phyloP scores from a whole-genome alignment of 2,113 vertebrate genomes.

The Sclerurus mexicanus region DNA sequence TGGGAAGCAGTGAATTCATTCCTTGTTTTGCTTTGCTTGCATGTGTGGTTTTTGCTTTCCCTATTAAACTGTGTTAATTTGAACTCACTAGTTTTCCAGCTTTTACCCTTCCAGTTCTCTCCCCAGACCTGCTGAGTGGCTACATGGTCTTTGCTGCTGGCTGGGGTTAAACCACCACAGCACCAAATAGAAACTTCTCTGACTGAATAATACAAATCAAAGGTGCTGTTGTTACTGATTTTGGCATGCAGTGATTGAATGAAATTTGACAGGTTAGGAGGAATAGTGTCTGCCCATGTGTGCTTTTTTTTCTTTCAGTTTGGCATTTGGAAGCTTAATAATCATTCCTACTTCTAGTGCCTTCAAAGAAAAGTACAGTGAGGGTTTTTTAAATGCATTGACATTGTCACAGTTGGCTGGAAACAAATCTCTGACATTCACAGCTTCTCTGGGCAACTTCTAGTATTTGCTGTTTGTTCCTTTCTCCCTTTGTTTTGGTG shows the following conservation, averaged over 20 bases:
- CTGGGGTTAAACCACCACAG: not conserved
- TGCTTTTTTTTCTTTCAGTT: not conserved
- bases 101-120: not conserved
- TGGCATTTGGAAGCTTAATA: not conserved
- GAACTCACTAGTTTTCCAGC: not conserved
- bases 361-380: not conserved
- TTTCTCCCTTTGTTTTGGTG: not conserved
- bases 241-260: not conserved
- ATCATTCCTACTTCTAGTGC: not conserved
- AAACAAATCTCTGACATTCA: not conserved
- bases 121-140: not conserved
- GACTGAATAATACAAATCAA: not conserved
- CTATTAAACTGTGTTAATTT: not conserved
- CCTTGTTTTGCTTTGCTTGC: not conserved
- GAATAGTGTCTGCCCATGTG: not conserved
- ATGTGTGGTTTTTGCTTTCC: not conserved
- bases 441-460: not conserved
- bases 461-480: not conserved
- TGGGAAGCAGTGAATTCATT: not conserved
- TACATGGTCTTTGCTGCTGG: not conserved
- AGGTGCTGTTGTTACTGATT: not conserved
- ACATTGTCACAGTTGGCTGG: not conserved
- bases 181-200: not conserved
- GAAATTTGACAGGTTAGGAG: not conserved
- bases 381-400: not conserved